Evolutionary conservation across 1,140 invertebrate genomes (phyloP), one percentile per base, ranked within the genome.

Genomic region (Anadara kagoshimensis): DNA sequence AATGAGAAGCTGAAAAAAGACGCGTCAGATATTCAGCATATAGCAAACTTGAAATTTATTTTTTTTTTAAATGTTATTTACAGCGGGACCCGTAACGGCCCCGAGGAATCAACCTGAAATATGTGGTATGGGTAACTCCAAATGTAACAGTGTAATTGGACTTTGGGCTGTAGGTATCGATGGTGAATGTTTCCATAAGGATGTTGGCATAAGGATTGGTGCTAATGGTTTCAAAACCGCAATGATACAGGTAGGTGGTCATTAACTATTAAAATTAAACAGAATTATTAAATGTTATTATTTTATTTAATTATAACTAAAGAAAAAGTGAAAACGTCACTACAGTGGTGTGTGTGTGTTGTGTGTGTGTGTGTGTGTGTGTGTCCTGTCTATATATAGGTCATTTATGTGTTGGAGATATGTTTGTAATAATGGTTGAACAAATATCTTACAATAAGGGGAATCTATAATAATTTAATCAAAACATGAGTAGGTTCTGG

Each of bases 111-210:
- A 49, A 1, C 69, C 75, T 3, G 57, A 59, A 22, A 12, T 24
- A 12, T 77, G 75, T 69, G 75, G 57, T 7, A 77, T 77, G 75
- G 16, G 57, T 16, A 58, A 73, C 22, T 41, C 14, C 1, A 36
- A 67, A 4, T 77, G 75, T 69, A 14, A 51, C n/a, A 41, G 69
- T 5, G 64, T 73, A 20, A 77, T 77, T 10, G 75, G 69, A 11
- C 49, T 53, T 0, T 77, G 75, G 75, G 73, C 75, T 26, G 53
- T 77, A 16, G 75, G 75, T 10, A 69, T 58, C 53, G 20, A 20
- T 10, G 75, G 75, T 14, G 75, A 77, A 18, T 77, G 75, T 49
- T 29, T 73, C 12, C 69, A 77, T 36, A 20, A 29, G 10, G 44
- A 77, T 14, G 57, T 58, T 18, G 75, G 75, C 10, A 73, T 77